Percentiles rank a stretch among this genome's conserved stretches.
Evolutionary conservation across 2,113 vertebrate species (phyloP).

Genomic region (Barbus barbus): DNA sequence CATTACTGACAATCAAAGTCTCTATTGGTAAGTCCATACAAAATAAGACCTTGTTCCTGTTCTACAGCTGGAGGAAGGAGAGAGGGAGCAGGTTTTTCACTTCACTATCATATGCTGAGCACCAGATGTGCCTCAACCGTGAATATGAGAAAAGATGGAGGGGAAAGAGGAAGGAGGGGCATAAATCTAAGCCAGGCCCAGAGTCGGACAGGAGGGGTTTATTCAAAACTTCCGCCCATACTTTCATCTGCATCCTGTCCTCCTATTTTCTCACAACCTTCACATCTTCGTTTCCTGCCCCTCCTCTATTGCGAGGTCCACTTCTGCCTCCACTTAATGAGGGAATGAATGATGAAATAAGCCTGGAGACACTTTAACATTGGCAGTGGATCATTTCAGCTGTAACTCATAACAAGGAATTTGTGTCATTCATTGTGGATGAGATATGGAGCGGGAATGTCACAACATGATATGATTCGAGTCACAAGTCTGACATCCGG

Average conservation of each 20-base stretch:
- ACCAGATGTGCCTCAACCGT: slow-evolving; percentile 37
- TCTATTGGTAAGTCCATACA: slow-evolving; percentile 11
- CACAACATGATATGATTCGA: not conserved
- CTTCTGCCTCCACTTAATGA: not conserved
- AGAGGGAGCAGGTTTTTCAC: slow-evolving; percentile 33
- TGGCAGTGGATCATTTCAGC: not conserved
- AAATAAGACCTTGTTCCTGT: slow-evolving; percentile 10
- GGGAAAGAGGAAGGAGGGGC: slow-evolving; percentile 2
- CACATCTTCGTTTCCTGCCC: too few species aligned
- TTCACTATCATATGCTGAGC: not conserved
- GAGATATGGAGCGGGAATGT: slow-evolving; percentile 14
- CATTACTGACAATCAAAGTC: slow-evolving; percentile 43
- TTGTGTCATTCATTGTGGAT: not conserved
- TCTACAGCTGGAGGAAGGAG: slow-evolving; percentile 16
- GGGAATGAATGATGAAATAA: slow-evolving; percentile 49
- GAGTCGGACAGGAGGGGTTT: slow-evolving; percentile 59
- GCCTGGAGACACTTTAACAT: slow-evolving; percentile 52
- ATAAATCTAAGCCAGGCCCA: slow-evolving; percentile 59
- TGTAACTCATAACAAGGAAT: slow-evolving; percentile 12
- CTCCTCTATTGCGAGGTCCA: not conserved
- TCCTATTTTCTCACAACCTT: slow-evolving; percentile 25
- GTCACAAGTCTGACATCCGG: slow-evolving; percentile 12
- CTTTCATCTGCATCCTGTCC: slow-evolving; percentile 41
- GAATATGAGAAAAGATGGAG: slow-evolving; percentile 25
- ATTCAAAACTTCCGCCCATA: slow-evolving; percentile 56